Evolutionary conservation across 2,888 invertebrate genomes (phyloP).

Genomic region (Orthosia gothica): DNA sequence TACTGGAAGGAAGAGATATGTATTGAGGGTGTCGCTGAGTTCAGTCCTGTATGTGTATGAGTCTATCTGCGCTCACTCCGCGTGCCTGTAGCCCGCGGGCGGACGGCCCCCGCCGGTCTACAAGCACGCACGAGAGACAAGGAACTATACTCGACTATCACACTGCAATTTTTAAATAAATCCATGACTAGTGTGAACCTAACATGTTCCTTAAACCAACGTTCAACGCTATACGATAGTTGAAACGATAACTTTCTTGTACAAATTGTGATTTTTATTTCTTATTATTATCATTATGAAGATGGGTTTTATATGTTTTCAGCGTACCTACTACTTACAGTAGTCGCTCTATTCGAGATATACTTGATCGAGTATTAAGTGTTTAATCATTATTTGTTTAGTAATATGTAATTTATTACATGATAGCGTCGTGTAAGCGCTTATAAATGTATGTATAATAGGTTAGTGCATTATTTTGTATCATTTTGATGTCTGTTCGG

Average conservation of each 20-base stretch:
- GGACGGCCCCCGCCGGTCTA: constrained; percentile 14
- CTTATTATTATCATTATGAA: constrained; percentile 55
- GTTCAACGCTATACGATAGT: constrained; percentile 55
- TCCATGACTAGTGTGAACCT: constrained; percentile 86
- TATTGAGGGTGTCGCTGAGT: neutral
- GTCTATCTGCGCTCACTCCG: constrained; percentile 27
- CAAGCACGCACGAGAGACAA: constrained; percentile 53
- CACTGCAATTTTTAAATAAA: constrained; percentile 88
- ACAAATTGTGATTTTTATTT: constrained; percentile 71
- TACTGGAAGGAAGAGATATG: neutral
- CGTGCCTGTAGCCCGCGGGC: constrained; percentile 22
- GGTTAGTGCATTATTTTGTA: constrained; percentile 67
- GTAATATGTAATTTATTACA: constrained; percentile 74
- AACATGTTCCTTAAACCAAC: constrained; percentile 68
- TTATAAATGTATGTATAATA: constrained; percentile 69
- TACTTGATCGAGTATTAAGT: constrained; percentile 67
- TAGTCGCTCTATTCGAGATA: constrained; percentile 61
- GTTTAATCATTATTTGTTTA: constrained; percentile 71
- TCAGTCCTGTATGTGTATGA: neutral
- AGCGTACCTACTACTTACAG: constrained; percentile 55
- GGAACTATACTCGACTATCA: constrained; percentile 75
- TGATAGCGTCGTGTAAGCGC: constrained; percentile 62
- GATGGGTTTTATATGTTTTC: constrained; percentile 63
- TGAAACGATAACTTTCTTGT: constrained; percentile 70
- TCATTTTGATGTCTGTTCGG: constrained; percentile 64